A percentile compares a stretch with the other conserved stretches of the same genome.
phyloP scores from a whole-genome alignment of 2,888 invertebrate genomes.

The Idaea straminata region DNA sequence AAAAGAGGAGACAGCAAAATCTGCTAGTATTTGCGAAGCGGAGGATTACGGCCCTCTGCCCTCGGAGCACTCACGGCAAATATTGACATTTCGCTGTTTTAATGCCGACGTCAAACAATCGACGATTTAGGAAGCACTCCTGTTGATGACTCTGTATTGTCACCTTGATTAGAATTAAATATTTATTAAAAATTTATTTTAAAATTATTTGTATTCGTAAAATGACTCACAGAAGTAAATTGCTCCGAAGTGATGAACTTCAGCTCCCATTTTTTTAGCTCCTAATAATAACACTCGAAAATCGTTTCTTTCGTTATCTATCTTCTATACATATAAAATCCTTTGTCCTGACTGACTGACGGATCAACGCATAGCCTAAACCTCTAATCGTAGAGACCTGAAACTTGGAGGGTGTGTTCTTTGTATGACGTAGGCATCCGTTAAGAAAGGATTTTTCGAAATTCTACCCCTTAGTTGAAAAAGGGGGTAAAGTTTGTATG shows the following conservation, averaged over 20 bases:
- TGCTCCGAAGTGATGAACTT: neutral
- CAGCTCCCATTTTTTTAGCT: neutral
- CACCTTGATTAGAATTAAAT: slow-evolving; percentile 1
- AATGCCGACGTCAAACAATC: slow-evolving; percentile 79
- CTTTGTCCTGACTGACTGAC: no score
- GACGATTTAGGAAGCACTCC: slow-evolving; percentile 58
- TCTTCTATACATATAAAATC: no score
- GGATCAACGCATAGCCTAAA: no score
- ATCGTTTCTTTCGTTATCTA: neutral
- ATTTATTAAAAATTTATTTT: neutral
- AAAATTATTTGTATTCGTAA: neutral
- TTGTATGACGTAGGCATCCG: no score
- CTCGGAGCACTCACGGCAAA: slow-evolving; percentile 54
- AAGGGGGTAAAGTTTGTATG: no score
- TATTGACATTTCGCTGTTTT: slow-evolving; percentile 79
- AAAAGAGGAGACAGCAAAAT: slow-evolving; percentile 51
- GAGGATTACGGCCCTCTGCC: slow-evolving; percentile 65
- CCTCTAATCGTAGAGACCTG: no score
- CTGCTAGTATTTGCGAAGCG: slow-evolving; percentile 62
- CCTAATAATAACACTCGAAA: neutral
- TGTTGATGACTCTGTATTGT: slow-evolving; percentile 29
- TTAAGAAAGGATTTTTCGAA: no score
- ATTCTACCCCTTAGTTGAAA: no score
- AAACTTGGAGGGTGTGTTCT: no score
- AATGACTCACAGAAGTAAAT: neutral